Conservation (phyloP, 1,140 invertebrate genomes). For the Vanessa atalanta region DNA sequence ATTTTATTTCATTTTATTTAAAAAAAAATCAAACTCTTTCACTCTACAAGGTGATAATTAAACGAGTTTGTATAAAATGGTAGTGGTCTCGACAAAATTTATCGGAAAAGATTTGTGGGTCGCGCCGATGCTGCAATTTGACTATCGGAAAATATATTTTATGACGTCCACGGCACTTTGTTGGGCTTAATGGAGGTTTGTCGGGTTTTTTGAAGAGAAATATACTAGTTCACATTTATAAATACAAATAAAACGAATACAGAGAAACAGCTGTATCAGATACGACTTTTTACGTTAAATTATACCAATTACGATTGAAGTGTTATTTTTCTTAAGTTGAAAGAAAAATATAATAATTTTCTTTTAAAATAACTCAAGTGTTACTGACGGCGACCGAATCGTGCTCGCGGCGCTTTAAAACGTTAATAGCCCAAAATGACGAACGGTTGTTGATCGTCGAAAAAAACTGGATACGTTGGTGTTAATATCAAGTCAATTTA, state of each 20-base stretch:
- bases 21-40: no score
- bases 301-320: conserved; percentile 25
- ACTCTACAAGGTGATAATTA: conserved; percentile 37
- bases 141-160: conserved; percentile 77
- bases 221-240: background rate
- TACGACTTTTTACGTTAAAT: conserved; percentile 18
- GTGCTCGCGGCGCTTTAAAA: conserved; percentile 45
- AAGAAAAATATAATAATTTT: conserved; percentile 40
- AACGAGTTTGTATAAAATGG: conserved; percentile 47
- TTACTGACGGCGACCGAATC: conserved; percentile 24
- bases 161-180: conserved; percentile 70
- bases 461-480: conserved; percentile 39
- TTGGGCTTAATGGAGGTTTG: conserved; percentile 63
- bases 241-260: conserved; percentile 4
- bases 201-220: conserved; percentile 44
- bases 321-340: conserved; percentile 37
- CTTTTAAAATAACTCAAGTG: conserved; percentile 36
- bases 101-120: conserved; percentile 72
- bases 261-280: background rate
- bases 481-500: background rate
- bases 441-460: conserved; percentile 53
- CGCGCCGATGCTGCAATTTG: conserved; percentile 72
- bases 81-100: conserved; percentile 60
- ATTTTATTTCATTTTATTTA: no score
- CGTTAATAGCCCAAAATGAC: conserved; percentile 51